Evolutionary conservation across 2,797 vertebrate genomes (phyloP).

Genomic region (Spea hammondii): DNA sequence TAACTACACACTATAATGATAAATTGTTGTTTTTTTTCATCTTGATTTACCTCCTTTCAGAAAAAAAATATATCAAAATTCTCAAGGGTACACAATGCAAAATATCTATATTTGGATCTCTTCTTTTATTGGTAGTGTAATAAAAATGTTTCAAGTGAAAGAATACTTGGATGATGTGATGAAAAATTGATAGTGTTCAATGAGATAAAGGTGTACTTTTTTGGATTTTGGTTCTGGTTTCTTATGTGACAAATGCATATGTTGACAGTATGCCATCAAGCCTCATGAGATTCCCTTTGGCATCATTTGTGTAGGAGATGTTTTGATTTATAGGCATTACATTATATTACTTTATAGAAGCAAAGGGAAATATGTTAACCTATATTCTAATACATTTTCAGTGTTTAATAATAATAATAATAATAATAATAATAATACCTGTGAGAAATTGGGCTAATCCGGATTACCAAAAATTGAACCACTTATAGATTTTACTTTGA

Average conservation of each 20-base stretch:
- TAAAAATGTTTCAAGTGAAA: slow-evolving; percentile 43
- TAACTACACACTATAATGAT: no score
- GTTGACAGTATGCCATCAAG: slow-evolving; percentile 46
- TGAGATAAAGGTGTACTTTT: slow-evolving; percentile 45
- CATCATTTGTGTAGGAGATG: slow-evolving; percentile 54
- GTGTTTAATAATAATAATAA: no score
- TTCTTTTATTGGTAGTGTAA: slow-evolving; percentile 44
- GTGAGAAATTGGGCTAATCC: no score
- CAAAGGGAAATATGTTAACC: no score
- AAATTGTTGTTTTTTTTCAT: background rate
- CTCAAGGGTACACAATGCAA: slow-evolving; percentile 44
- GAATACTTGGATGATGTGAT: slow-evolving; percentile 44
- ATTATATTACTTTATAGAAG: slow-evolving; percentile 56
- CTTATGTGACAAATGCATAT: slow-evolving; percentile 50
- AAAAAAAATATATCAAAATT: slow-evolving; percentile 10
- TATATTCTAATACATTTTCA: no score
- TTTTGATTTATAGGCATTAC: slow-evolving; percentile 65
- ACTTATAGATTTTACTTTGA: no score
- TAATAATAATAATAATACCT: no score
- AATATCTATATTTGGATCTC: slow-evolving; percentile 47
- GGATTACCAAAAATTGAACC: no score
- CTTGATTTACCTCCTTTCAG: slow-evolving; percentile 17
- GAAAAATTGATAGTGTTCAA: slow-evolving; percentile 49
- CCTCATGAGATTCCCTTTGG: slow-evolving; percentile 38
- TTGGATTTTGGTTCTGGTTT: slow-evolving; percentile 34